Evolutionary conservation across 1,140 invertebrate genomes (phyloP).

Genomic region (Tribolium madens): DNA sequence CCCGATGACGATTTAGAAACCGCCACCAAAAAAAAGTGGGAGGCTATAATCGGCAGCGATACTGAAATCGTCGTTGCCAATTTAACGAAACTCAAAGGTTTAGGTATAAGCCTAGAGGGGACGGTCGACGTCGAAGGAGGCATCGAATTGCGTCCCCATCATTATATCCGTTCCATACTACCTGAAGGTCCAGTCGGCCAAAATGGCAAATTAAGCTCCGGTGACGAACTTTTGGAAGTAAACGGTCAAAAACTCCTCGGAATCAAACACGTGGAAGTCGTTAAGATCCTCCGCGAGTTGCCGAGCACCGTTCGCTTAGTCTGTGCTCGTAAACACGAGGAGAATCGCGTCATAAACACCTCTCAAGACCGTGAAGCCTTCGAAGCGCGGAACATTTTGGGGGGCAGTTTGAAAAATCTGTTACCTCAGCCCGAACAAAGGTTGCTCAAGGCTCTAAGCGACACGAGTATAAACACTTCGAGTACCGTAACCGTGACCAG

Average conservation of each 20-base stretch:
- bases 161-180: slow-evolving; percentile 88
- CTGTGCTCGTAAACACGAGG: slow-evolving; percentile 77
- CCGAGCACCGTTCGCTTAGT: slow-evolving; percentile 86
- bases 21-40: slow-evolving; percentile 77
- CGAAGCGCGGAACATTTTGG: slow-evolving; percentile 81
- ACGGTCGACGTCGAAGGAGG: slow-evolving; percentile 91
- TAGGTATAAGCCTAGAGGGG: slow-evolving; percentile 93
- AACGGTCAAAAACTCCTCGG: slow-evolving; percentile 90
- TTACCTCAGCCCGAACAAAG: slow-evolving; percentile 66
- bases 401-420: slow-evolving; percentile 70
- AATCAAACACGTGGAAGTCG: slow-evolving; percentile 89
- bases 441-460: slow-evolving; percentile 88
- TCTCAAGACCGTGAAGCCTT: slow-evolving; percentile 81
- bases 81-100: slow-evolving; percentile 85
- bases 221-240: slow-evolving; percentile 91
- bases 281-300: slow-evolving; percentile 89
- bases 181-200: slow-evolving; percentile 89
- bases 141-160: slow-evolving; percentile 84
- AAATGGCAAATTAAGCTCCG: slow-evolving; percentile 82
- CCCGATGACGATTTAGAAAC: slow-evolving; percentile 69
- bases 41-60: slow-evolving; percentile 76
- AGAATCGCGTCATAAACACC: slow-evolving; percentile 77
- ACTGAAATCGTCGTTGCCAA: slow-evolving; percentile 84
- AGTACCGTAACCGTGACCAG: slow-evolving; percentile 74
- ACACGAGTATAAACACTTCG: slow-evolving; percentile 84